Conservation (phyloP, 2,888 invertebrate species). For the Mythimna lalbum region DNA sequence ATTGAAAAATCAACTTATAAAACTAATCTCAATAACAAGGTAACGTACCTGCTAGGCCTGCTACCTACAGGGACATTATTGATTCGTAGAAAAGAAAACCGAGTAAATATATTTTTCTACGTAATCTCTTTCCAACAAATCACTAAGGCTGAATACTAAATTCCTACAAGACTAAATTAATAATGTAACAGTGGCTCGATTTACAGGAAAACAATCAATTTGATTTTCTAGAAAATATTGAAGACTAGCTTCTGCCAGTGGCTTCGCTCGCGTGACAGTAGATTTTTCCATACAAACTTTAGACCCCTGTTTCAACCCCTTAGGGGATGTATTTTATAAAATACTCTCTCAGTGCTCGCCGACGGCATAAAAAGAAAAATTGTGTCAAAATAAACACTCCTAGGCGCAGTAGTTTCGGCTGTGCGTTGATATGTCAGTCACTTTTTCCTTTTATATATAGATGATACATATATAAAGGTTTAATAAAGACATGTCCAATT, state of each 20-base stretch:
- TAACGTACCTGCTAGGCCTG: background rate
- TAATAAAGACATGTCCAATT: background rate
- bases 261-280: too few species aligned
- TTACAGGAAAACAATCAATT: slow-evolving; percentile 9
- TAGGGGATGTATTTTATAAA: too few species aligned
- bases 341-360: too few species aligned
- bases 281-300: too few species aligned
- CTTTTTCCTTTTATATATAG: too few species aligned
- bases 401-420: too few species aligned
- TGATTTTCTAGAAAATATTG: background rate
- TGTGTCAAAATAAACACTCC: too few species aligned
- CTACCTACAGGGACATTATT: slow-evolving; percentile 5
- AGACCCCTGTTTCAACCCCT: too few species aligned
- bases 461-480: background rate
- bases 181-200: slow-evolving; percentile 54
- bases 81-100: slow-evolving; percentile 13
- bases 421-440: too few species aligned
- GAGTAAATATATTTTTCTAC: slow-evolving; percentile 5
- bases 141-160: slow-evolving; percentile 24
- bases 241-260: background rate
- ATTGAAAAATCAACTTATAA: slow-evolving; percentile 48
- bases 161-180: slow-evolving; percentile 63
- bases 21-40: slow-evolving; percentile 16
- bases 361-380: too few species aligned
- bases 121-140: slow-evolving; percentile 8